phyloP scores from a whole-genome alignment of 2,113 vertebrate species.

The human region GRCh38 chr11:83826501-83827000 shows the following conservation, averaged over 20 bases:
- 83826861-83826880: not conserved
- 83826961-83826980: not conserved
- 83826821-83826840: not conserved
- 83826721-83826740: not conserved
- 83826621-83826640: not conserved
- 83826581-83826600: not conserved
- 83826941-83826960: not conserved
- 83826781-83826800: not conserved
- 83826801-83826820: not conserved
- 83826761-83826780: not conserved
- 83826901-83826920: not conserved
- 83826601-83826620: not conserved
- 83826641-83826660: not conserved
- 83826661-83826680: not conserved
- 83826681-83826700: not conserved
- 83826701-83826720: not conserved
- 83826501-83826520: not conserved
- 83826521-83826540: not conserved
- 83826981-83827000: not conserved
- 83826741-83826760: not conserved
- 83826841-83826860: not conserved
- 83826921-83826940: not conserved
- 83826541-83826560: not conserved
- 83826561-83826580: fast-evolving
- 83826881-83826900: not conserved